Evolutionary conservation across 1,140 invertebrate species (phyloP).

Genomic region (Bombus waltoni): DNA sequence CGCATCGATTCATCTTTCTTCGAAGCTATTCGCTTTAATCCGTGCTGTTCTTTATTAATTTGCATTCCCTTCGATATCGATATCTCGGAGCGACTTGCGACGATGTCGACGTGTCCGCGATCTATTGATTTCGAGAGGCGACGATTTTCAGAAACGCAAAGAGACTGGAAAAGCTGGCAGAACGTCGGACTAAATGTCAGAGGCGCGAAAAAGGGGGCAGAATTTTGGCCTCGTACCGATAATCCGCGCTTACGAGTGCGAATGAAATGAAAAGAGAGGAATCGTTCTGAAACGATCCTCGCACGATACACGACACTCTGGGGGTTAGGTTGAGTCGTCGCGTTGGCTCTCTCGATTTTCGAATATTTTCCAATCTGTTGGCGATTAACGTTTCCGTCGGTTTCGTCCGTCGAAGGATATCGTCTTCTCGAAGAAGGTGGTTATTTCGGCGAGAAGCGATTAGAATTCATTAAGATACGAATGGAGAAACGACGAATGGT

Average conservation of each 20-base stretch:
- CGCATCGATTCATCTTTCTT: not conserved
- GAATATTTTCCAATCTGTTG: not conserved
- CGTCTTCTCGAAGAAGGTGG: not conserved
- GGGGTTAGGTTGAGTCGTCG: not conserved
- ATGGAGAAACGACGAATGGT: not conserved
- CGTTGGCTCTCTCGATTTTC: not conserved
- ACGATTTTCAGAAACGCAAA: not conserved
- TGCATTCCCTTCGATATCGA: not conserved
- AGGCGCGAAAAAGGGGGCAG: not conserved
- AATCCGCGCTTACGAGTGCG: slow-evolving; percentile 11
- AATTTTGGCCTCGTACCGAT: slow-evolving; percentile 13
- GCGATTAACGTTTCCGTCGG: not conserved
- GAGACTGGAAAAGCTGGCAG: not conserved
- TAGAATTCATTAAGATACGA: not conserved
- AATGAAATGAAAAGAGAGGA: not conserved
- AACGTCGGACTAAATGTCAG: not conserved
- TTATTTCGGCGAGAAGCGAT: not conserved
- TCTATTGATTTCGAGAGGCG: not conserved
- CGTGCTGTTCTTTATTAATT: not conserved
- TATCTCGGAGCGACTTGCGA: not conserved
- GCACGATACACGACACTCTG: not conserved
- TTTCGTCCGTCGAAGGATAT: too few relatives aligned
- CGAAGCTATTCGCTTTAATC: not conserved
- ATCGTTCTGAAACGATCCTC: not conserved
- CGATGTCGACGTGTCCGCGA: not conserved